Base-by-base conservation (phyloP, 2,888 invertebrate species). In the Agrenia bidenticulata region DNA sequence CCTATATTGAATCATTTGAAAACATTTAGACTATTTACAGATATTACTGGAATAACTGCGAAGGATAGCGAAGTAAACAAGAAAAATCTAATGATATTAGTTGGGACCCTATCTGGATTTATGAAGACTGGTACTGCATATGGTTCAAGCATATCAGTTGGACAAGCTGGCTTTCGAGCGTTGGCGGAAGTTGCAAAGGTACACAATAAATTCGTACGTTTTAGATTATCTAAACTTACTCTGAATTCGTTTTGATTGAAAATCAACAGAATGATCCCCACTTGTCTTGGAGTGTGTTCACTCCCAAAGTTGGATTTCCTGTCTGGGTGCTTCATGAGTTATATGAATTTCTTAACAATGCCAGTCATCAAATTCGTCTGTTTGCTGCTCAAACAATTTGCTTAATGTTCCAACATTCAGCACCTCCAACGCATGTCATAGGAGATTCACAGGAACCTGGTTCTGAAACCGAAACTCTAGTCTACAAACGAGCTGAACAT, bases 61-160 rank as follows among this genome's bases (percentile, higher is more conserved):
- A 23, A 42, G 11, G 61, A 61, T 1, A 51, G 45, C 2, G 64
- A 62, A 2, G 54, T 51, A 2, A 61, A 62, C 26, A 56, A 69
- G 37, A 45, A 21, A 5, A 39, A 73, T 37, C 65, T 73, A 5
- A 73, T 73, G 73, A 66, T 66, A n/a, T 56, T 73, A 0, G 59
- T 73, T 32, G 71, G 71, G 11, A 66, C 66, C 11, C 21, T 63
- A 24, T 57, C 39, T 39, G 57, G 51, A 42, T 56, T 64, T 32
- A 37, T 69, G 24, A 49, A 60, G 23, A 21, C 55, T 13, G 1
- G 21, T 7, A 60, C 45, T 17, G 23, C 59, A 27, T 41, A 60
- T 37, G 60, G 64, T 39, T 60, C 60, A 2, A 63, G 61, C 13
- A 60, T 57, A 24, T 26, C 45, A n/a, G 51, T 69, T 7, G 61